Evolutionary conservation across 2,888 invertebrate species (phyloP).

Genomic region (Tetrapedia diversipes): DNA sequence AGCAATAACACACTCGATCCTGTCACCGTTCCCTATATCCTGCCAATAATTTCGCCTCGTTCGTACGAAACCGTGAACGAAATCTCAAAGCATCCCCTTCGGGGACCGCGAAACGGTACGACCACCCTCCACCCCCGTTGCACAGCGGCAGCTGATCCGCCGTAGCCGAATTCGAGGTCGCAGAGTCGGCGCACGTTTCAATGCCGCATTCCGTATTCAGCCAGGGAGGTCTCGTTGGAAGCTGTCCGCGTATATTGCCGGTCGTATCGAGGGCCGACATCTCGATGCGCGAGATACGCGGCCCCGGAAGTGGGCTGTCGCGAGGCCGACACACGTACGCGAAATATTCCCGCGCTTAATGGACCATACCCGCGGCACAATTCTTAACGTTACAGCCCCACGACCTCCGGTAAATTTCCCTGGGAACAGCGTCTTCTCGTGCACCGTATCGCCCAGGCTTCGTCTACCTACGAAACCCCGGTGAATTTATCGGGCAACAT

Average conservation of each 20-base stretch:
- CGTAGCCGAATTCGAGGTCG: conserved; percentile 47
- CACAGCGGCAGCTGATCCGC: conserved; percentile 48
- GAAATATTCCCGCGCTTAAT: conserved; percentile 61
- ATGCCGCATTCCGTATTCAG: conserved; percentile 72
- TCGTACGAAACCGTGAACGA: background rate
- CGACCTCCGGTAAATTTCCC: conserved; percentile 28
- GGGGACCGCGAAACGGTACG: background rate
- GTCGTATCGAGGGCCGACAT: conserved; percentile 68
- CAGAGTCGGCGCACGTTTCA: conserved; percentile 74
- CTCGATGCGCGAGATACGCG: conserved; percentile 59
- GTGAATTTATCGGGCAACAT: conserved; percentile 21
- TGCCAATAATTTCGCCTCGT: conserved; percentile 7
- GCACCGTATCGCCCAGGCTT: conserved; percentile 12
- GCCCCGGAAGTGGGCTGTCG: background rate
- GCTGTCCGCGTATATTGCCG: conserved; percentile 61
- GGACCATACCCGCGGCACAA: conserved; percentile 38
- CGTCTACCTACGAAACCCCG: background rate
- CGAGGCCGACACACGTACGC: conserved; percentile 32
- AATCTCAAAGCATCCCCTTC: background rate
- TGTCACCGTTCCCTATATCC: conserved; percentile 6
- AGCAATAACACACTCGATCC: too few species aligned
- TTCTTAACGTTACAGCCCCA: conserved; percentile 40
- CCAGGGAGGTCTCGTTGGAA: conserved; percentile 59
- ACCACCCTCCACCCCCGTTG: background rate
- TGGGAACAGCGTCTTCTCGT: conserved; percentile 21